Percentiles rank a stretch among this genome's conserved stretches.
These are phyloP conservation scores for Platanista minor DNA, from an alignment of 2,113 vertebrate species.

Conservation along the genomic window DNA sequence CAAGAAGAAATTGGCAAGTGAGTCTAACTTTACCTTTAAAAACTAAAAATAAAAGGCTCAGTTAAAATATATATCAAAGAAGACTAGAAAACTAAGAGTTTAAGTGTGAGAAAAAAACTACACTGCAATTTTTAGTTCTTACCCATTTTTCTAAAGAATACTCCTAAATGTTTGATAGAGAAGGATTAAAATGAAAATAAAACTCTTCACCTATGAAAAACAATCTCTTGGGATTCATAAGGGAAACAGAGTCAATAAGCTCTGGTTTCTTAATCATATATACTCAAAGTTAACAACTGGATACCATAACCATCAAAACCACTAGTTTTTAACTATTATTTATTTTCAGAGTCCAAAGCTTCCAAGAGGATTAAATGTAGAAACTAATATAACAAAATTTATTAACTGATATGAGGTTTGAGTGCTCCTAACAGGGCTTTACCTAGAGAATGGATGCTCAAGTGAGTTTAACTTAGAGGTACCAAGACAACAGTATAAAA, in stretches of 20 bases:
- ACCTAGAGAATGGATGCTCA: not conserved
- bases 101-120: constrained; percentile 19
- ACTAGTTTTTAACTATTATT: constrained; percentile 2
- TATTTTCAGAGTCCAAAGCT: constrained; percentile 27
- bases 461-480: not conserved
- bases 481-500: not conserved
- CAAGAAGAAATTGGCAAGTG: constrained; percentile 31
- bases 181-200: constrained; percentile 50
- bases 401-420: not conserved
- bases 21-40: constrained; percentile 44
- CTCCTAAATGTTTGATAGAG: not conserved
- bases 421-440: not conserved
- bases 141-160: not conserved
- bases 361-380: not conserved
- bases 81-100: constrained; percentile 31
- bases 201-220: constrained; percentile 11
- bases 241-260: not conserved
- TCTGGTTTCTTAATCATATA: not conserved
- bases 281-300: not conserved
- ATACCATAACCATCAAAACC: not conserved
- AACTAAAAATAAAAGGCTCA: constrained; percentile 11
- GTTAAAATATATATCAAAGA: constrained; percentile 17
- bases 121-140: not conserved
- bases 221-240: constrained; percentile 8
- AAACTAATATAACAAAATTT: not conserved